These are phyloP conservation scores for Gymnoscopelus microlampas DNA, from an alignment of 2,797 vertebrate species.

Conservation along the genomic window DNA sequence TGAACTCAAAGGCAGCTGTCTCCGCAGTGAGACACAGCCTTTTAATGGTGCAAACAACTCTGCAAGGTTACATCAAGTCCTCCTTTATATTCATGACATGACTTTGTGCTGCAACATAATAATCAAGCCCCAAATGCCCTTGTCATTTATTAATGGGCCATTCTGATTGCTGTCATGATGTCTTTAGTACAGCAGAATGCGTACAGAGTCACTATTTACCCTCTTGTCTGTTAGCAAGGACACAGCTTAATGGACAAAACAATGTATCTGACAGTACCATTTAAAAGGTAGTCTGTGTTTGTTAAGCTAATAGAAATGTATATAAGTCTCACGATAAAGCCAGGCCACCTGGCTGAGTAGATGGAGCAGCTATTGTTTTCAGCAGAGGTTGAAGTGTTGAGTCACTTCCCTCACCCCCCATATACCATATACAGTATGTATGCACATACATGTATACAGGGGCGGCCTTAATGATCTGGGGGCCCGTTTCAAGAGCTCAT, in stretches of 20 bases:
- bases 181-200: background rate
- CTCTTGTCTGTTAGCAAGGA: background rate
- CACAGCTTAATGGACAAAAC: slow-evolving; percentile 19
- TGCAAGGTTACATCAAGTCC: slow-evolving; percentile 7
- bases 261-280: slow-evolving; percentile 8
- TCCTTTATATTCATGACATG: slow-evolving; percentile 10
- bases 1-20: slow-evolving; percentile 17
- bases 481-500: no score
- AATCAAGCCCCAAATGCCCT: slow-evolving; percentile 27
- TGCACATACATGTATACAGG: no score
- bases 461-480: no score
- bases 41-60: slow-evolving; percentile 31
- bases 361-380: slow-evolving; percentile 25
- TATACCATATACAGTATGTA: no score
- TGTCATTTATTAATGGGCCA: slow-evolving; percentile 20
- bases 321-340: slow-evolving; percentile 46
- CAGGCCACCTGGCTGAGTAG: slow-evolving; percentile 44
- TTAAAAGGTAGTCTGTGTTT: slow-evolving; percentile 38
- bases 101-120: slow-evolving; percentile 15
- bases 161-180: slow-evolving; percentile 2
- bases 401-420: slow-evolving; percentile 35
- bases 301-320: slow-evolving; percentile 25
- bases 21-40: slow-evolving; percentile 25
- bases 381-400: slow-evolving; percentile 27
- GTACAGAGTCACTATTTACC: slow-evolving; percentile 22